These are phyloP conservation scores for Oreochromis spilurus DNA, from an alignment of 2,113 vertebrate species.

Conservation along the genomic window DNA sequence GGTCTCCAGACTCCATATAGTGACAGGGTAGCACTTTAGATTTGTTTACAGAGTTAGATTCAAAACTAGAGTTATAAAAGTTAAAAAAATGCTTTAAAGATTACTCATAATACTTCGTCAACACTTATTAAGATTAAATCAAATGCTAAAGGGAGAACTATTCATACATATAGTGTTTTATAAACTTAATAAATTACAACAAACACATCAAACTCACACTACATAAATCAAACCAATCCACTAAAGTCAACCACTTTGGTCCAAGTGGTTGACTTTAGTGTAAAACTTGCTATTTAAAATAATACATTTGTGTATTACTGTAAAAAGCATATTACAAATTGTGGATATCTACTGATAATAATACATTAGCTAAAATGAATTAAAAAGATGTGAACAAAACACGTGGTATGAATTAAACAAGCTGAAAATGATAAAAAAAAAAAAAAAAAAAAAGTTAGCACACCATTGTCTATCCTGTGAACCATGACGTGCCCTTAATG, in stretches of 20 bases:
- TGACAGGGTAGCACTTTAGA: background rate
- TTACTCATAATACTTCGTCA: background rate
- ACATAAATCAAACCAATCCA: background rate
- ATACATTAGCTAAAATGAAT: conserved; percentile 27
- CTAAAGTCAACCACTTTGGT: background rate
- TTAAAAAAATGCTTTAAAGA: background rate
- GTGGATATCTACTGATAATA: background rate
- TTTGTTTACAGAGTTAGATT: background rate
- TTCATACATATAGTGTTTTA: background rate
- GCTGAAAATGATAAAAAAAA: background rate
- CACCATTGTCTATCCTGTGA: conserved; percentile 3
- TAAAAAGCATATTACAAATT: background rate
- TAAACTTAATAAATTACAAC: background rate
- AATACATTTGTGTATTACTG: background rate
- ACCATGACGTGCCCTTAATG: background rate
- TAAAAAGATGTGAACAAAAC: background rate
- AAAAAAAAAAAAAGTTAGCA: background rate
- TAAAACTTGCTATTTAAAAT: conserved; percentile 28
- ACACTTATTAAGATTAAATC: background rate
- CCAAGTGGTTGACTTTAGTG: conserved; percentile 12
- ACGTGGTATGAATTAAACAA: conserved; percentile 17
- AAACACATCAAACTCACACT: background rate
- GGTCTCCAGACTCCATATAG: background rate
- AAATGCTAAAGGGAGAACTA: background rate
- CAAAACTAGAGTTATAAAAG: background rate